A percentile compares a stretch with the other conserved stretches of the same genome.
phyloP scores from a whole-genome alignment of 2,113 vertebrate species.

The Prionailurus viverrinus region DNA sequence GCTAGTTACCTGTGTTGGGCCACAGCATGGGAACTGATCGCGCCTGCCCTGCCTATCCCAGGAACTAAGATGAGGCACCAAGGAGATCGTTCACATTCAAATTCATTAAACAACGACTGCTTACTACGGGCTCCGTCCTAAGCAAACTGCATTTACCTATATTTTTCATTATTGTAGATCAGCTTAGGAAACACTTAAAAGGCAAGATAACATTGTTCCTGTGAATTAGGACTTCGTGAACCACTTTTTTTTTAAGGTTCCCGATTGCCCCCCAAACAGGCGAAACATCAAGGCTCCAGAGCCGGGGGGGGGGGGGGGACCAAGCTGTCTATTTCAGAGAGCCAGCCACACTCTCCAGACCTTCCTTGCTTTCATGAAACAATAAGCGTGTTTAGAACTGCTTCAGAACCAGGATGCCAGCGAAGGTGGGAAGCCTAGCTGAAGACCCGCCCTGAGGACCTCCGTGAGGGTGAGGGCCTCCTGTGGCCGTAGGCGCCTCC shows the following conservation, averaged over 20 bases:
- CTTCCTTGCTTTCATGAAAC: not conserved
- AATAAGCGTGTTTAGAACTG: not conserved
- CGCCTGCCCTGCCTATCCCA: not conserved
- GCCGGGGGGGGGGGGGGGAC: not conserved
- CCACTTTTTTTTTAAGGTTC: not conserved
- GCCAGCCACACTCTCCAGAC: not conserved
- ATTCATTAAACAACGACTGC: not conserved
- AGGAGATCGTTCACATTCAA: not conserved
- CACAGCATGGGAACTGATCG: not conserved
- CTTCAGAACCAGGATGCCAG: not conserved
- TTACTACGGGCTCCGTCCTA: not conserved
- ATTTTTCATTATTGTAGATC: not conserved
- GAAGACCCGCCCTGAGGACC: not conserved
- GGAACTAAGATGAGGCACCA: not conserved
- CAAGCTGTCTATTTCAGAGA: not conserved
- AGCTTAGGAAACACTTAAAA: not conserved
- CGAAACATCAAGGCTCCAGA: not conserved
- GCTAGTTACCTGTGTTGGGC: not conserved
- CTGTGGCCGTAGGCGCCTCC: fast-evolving
- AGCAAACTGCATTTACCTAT: not conserved
- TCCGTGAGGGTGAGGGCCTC: not conserved
- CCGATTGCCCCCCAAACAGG: not conserved
- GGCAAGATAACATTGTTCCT: not conserved
- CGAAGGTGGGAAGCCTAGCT: not conserved
- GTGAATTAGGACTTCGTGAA: not conserved